phyloP scores from a whole-genome alignment of 2,113 vertebrate species.

The Herpetotheres cachinnans region DNA sequence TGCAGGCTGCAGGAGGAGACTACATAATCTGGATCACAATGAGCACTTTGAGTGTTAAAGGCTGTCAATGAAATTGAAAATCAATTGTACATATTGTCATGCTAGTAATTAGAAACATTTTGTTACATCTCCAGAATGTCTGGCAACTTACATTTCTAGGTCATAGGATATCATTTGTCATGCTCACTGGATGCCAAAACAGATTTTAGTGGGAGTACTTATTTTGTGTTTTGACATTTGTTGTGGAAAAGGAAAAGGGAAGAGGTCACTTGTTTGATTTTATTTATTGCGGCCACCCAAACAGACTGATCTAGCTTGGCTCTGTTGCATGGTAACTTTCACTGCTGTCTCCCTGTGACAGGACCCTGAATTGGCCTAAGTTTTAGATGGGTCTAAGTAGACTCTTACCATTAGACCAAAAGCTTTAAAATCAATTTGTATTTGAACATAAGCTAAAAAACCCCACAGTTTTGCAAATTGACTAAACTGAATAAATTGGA shows the following conservation, averaged over 20 bases:
- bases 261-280: neutral
- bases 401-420: neutral
- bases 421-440: neutral
- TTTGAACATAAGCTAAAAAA: neutral
- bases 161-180: conserved; percentile 5
- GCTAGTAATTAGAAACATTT: neutral
- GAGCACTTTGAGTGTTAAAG: neutral
- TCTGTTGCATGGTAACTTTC: neutral
- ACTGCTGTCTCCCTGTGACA: neutral
- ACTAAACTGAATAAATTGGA: neutral
- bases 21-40: neutral
- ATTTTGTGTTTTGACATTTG: conserved; percentile 33
- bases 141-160: neutral
- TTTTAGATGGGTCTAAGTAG: neutral
- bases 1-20: neutral
- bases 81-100: neutral
- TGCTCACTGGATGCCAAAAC: neutral
- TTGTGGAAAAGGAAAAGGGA: conserved; percentile 1
- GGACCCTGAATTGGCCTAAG: neutral
- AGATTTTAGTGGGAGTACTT: neutral
- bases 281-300: neutral
- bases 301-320: neutral
- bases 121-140: neutral
- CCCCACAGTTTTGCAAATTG: neutral
- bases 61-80: neutral